Evolutionary conservation across 2,797 vertebrate genomes (phyloP), one percentile per base, ranked within the genome.

Genomic region (Gymnopithys bicolor): DNA sequence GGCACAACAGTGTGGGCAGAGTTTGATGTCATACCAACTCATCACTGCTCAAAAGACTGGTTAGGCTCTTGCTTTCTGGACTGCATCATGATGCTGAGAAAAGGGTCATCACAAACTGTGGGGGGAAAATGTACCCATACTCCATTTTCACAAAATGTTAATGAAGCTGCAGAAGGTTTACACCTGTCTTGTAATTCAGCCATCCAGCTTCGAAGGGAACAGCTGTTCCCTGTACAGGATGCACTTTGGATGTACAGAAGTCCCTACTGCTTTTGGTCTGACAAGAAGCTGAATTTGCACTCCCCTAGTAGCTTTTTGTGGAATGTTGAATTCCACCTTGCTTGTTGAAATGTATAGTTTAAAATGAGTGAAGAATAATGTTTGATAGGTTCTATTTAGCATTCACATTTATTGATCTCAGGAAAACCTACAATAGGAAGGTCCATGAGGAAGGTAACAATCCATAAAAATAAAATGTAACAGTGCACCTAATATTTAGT

Each of bases 381-480:
- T 83, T 84, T 93, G 86, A 79, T 74, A 64, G 52, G 46, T 74
- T 93, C 88, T 80, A 49, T 49, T 93, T 87, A 95, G 58, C 75
- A 91, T 91, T 92, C 68, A 75, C 0, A 0, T 58, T 77, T 71
- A 84, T 68, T 0, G 0, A 16, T 77, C 93, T 83, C 90, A 51
- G 49, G 68, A 64, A 75, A 93, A 51, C 18, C 10, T 48, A 46
- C 46, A 90, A 58, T 25, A 89, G 75, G 87, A 90, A 70, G 69
- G 79, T 87, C 85, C 63, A 58, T 21, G 82, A 94, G 67, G 53
- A 88, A 88, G 53, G 82, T 68, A 94, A 87, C 56, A 95, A 92
- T 93, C 81, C 84, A 90, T 90, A 95, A 93, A 90, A 87, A 82
- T 80, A 52, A 84, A 87, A 76, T 27, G 27, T 66, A 92, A 46